Base-by-base conservation (phyloP, 1,140 invertebrate genomes). In the Procambarus virginalis region DNA sequence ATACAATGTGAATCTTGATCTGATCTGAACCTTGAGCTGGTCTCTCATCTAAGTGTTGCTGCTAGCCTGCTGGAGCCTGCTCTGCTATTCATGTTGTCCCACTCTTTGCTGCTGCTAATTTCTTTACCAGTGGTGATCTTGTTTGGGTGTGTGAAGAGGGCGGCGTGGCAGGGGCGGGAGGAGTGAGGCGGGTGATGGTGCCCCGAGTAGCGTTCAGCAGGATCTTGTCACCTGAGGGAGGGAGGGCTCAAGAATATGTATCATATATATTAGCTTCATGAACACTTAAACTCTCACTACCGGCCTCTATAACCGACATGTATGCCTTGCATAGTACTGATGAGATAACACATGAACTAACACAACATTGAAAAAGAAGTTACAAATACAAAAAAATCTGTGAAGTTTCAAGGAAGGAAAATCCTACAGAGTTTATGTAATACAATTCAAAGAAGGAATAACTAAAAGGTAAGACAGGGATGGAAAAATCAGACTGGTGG, bases 221-320 rank as follows among this genome's bases (percentile, higher is more conserved):
- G 3, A 92, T 79, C 2, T 22, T 85, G 49, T 93, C 93, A 73
- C 92, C 92, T 90, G 60, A 8, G 82, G 80, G 49, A 51, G 49
- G 20, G 10, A 81, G 10, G n/a, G 46, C 10, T 22, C 2, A 78
- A 17, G n/a, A 6, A 4, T 58, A 80, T n/a, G 14, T 3, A n/a
- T n/a, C n/a, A n/a, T 20, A 78, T 34, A 49, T 76, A 22, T 22
- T 17, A 64, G 48, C 68, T 22, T 9, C 20, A 78, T 68, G 49
- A 55, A 22, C 45, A 55, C 55, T 12, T 5, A n/a, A 34, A 34
- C 12, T 49, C 3, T 12, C 2, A 12, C 12, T 73, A 2, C 20
- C 34, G 8, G 8, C 2, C 5, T 34, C 6, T 3, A 5, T 9
- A 8, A 14, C 20, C 6, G n/a, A n/a, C 68, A 34, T 6, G 34